A percentile compares a stretch with the other conserved stretches of the same genome.
These are phyloP conservation scores for Augiades crinisus DNA, from an alignment of 2,888 invertebrate genomes.

Conservation along the genomic window DNA sequence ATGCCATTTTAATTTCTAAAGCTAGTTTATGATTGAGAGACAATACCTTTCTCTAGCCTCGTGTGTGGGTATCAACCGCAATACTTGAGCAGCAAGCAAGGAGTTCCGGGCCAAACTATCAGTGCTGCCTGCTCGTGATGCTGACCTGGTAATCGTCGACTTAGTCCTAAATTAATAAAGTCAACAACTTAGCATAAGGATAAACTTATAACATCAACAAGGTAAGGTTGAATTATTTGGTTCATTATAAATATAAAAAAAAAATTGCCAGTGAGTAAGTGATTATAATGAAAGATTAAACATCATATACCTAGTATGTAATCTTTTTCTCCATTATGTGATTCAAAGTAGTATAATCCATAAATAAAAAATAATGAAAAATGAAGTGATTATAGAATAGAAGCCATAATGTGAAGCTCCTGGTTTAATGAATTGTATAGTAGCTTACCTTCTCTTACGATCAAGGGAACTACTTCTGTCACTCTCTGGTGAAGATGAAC, in stretches of 20 bases:
- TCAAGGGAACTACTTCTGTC: slow-evolving; percentile 74
- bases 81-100: slow-evolving; percentile 88
- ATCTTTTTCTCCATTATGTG: no score
- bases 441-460: slow-evolving; percentile 63
- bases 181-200: background rate
- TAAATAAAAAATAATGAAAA: no score
- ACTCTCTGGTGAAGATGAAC: slow-evolving; percentile 74
- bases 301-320: no score
- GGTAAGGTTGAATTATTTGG: no score
- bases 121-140: slow-evolving; percentile 76
- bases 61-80: slow-evolving; percentile 90
- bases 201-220: background rate
- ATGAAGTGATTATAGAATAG: no score
- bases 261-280: no score
- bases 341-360: no score
- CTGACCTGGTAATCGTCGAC: slow-evolving; percentile 66
- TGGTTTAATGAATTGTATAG: no score
- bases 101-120: slow-evolving; percentile 88
- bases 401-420: no score
- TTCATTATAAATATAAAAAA: no score
- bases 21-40: background rate
- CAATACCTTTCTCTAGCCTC: slow-evolving; percentile 88
- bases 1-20: background rate
- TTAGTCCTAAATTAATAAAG: slow-evolving; percentile 49
- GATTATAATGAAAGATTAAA: no score